Percentiles rank a stretch among this genome's conserved stretches.
Evolutionary conservation across 2,113 vertebrate species (phyloP).

Genomic region (Struthidea cinerea): DNA sequence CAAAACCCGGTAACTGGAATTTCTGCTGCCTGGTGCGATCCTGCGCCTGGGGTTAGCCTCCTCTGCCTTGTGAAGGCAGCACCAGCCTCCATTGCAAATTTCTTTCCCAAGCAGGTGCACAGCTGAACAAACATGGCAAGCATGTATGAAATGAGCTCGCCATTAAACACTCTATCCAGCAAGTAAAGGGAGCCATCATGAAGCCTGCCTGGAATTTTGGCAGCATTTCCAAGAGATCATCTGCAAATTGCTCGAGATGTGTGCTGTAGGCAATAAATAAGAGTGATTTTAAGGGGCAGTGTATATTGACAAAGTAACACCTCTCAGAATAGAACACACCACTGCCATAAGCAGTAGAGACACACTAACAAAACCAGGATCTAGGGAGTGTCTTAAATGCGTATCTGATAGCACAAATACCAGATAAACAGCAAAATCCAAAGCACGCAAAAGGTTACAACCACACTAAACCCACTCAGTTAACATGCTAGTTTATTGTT

Average conservation of each 20-base stretch:
- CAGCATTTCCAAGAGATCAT: not conserved
- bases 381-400: not conserved
- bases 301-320: not conserved
- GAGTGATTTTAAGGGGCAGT: not conserved
- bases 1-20: conserved; percentile 43
- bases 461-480: not conserved
- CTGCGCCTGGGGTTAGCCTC: not conserved
- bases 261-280: conserved; percentile 5
- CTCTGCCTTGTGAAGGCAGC: conserved; percentile 29
- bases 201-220: conserved; percentile 60
- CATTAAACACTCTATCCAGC: not conserved
- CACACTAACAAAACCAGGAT: not conserved
- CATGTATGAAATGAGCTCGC: not conserved
- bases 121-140: conserved; percentile 46
- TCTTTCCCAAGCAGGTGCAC: conserved; percentile 59
- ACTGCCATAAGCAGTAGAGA: not conserved
- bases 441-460: not conserved
- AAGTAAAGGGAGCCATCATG: not conserved
- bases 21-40: conserved; percentile 13
- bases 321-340: not conserved
- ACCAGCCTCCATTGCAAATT: conserved; percentile 12
- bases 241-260: not conserved
- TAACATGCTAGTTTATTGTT: not conserved
- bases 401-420: not conserved
- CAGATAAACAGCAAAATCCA: not conserved